Evolutionary conservation across 2,113 vertebrate species (phyloP).

Genomic region (Burhinus bistriatus): DNA sequence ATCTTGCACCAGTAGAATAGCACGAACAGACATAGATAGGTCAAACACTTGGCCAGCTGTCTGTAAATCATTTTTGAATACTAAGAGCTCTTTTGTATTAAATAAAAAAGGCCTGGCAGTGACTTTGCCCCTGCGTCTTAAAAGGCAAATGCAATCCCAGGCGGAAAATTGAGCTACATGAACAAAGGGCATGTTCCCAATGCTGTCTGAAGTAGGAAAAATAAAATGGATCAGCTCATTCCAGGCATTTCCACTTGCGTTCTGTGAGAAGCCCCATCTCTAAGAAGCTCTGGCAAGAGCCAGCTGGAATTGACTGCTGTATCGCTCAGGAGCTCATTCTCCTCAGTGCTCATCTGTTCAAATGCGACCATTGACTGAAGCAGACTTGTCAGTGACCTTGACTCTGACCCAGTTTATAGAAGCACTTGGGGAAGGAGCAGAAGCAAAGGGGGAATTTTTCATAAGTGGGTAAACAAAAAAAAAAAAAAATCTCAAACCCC

Average conservation of each 20-base stretch:
- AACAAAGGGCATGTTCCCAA: slow-evolving; percentile 15
- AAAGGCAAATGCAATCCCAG: slow-evolving; percentile 46
- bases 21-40: not conserved
- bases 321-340: not conserved
- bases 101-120: slow-evolving; percentile 45
- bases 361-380: slow-evolving; percentile 10
- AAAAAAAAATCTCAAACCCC: not conserved
- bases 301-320: not conserved
- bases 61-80: slow-evolving; percentile 56
- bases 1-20: slow-evolving; percentile 18
- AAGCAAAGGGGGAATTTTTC: not conserved
- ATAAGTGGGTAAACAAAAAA: not conserved
- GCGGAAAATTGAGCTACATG: not conserved
- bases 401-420: slow-evolving; percentile 10
- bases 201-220: slow-evolving; percentile 19
- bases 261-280: not conserved
- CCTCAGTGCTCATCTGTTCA: slow-evolving; percentile 5
- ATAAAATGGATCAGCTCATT: slow-evolving; percentile 19
- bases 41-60: slow-evolving; percentile 62
- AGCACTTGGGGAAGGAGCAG: not conserved
- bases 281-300: slow-evolving; percentile 1
- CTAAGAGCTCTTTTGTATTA: slow-evolving; percentile 54
- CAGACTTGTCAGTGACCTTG: slow-evolving; percentile 15
- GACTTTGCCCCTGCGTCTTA: slow-evolving; percentile 54
- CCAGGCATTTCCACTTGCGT: not conserved